A percentile compares a stretch with the other conserved stretches of the same genome.
phyloP scores from a whole-genome alignment of 2,113 vertebrate species.

The Anoura caudifer region DNA sequence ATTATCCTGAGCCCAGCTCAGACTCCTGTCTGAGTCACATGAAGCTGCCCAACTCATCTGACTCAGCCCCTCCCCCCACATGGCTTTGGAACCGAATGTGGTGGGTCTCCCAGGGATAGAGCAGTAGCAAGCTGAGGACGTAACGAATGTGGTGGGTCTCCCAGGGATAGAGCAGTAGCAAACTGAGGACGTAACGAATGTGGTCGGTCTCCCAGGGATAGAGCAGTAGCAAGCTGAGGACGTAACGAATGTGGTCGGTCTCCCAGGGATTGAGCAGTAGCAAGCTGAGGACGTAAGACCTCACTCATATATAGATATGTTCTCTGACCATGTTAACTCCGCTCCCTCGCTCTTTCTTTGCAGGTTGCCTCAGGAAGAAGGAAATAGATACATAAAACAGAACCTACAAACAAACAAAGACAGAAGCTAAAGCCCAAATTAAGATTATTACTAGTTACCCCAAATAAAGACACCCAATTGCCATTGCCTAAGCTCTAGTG shows the following conservation, averaged over 20 bases:
- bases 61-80: neutral
- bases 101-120: neutral
- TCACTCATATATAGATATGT: neutral
- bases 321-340: neutral
- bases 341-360: constrained; percentile 9
- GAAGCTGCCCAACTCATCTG: neutral
- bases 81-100: neutral
- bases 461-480: neutral
- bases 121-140: neutral
- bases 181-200: too few relatives aligned
- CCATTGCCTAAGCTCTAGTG: neutral
- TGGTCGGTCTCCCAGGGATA: neutral
- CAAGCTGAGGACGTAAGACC: neutral
- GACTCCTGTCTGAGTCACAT: neutral
- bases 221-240: neutral
- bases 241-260: neutral
- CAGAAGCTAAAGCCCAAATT: neutral
- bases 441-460: neutral
- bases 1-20: neutral
- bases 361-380: neutral
- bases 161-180: neutral
- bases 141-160: neutral
- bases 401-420: neutral
- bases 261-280: neutral
- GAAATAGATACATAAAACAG: neutral